Evolutionary conservation across 2,113 vertebrate genomes (phyloP), one percentile per base, ranked within the genome.

Genomic region (Quiscalus mexicanus): DNA sequence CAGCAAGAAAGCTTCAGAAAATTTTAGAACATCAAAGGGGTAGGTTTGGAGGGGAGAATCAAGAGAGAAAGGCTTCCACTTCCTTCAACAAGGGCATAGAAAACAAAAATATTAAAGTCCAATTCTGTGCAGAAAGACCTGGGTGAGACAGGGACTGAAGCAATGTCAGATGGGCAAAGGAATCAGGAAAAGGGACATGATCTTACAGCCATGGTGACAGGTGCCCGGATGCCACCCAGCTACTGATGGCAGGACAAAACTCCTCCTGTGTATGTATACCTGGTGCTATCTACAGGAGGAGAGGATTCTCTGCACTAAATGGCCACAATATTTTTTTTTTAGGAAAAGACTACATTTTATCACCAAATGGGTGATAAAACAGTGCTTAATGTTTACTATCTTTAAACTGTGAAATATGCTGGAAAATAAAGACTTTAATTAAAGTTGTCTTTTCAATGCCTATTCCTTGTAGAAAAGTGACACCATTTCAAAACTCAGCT

Each of bases 401-500:
- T 86, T 92, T 84, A 84, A 91, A 93, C 17, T 60, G 41, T 90
- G 44, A 90, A 92, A 86, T 84, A 81, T 56, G 28, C 35, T 81
- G 60, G 76, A 84, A 95, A 95, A 90, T 86, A 94, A 94, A 93
- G 59, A 41, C 42, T 84, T 94, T 44, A 85, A 93, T 83, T 94
- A 70, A 95, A 94, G 44, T 74, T 78, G 47, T 81, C 71, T 93
- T 93, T 90, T 68, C 28, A 44, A 77, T 70, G 71, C 12, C 33
- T 83, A 9, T 81, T 88, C 35, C 67, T 88, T 90, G 68, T n/a
- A 88, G 64, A 80, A 93, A 92, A 94, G 42, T 85, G 63, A 93
- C 68, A 95, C 27, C 39, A 74, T 81, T 95, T 90, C 88, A 97
- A 97, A 94, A 84, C 55, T 93, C 31, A 68, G 55, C 25, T 95